Evolutionary conservation across 2,888 invertebrate species (phyloP).

Genomic region (Drosophila mimica): DNA sequence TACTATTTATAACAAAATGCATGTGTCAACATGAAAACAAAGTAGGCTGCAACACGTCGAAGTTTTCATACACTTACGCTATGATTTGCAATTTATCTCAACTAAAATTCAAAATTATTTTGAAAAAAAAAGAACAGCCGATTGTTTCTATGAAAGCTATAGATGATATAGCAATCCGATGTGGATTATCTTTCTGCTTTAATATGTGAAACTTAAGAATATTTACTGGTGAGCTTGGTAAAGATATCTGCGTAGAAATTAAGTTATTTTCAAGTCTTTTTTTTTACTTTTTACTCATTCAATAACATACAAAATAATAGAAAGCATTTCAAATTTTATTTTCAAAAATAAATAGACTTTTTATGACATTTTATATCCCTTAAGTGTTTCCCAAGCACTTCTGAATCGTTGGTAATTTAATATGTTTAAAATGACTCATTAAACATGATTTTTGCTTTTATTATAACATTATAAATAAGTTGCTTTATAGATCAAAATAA

Average conservation of each 20-base stretch:
- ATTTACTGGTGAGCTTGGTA: not conserved
- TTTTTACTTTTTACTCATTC: not conserved
- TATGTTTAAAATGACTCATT: not conserved
- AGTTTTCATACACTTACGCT: not conserved
- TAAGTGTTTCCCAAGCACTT: no score
- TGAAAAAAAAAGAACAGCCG: not conserved
- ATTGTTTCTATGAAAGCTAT: not conserved
- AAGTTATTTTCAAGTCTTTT: not conserved
- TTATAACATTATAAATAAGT: not conserved
- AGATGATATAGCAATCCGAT: not conserved
- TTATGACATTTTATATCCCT: not conserved
- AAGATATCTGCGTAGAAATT: not conserved
- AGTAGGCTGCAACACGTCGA: not conserved
- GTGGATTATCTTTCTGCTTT: not conserved
- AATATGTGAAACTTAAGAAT: not conserved
- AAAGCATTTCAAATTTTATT: not conserved
- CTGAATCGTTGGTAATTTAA: not conserved
- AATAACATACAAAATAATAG: not conserved
- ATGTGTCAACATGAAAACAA: conserved; percentile 15
- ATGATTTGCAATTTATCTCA: not conserved
- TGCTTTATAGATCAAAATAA: not conserved
- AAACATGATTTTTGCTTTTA: not conserved
- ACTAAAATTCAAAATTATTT: not conserved
- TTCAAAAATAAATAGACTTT: not conserved
- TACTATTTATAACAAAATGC: conserved; percentile 73